phyloP scores from a whole-genome alignment of 2,888 invertebrate genomes.

The Drosophila paramelanica region DNA sequence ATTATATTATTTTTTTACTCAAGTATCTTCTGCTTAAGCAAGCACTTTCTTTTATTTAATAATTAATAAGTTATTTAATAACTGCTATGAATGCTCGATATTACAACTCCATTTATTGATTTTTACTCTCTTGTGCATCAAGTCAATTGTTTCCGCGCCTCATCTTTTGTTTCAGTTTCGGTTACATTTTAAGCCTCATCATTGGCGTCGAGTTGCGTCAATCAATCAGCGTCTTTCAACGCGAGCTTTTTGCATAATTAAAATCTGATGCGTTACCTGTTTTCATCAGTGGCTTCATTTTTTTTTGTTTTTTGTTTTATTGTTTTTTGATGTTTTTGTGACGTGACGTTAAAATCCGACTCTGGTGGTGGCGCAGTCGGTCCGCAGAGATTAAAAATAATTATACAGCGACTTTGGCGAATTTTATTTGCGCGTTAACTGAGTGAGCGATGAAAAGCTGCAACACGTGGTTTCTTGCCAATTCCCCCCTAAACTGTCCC shows the following conservation, averaged over 20 bases:
- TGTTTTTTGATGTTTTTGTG: conserved; percentile 13
- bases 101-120: conserved; percentile 12
- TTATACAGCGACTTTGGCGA: conserved; percentile 9
- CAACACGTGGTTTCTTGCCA: conserved; percentile 32
- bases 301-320: conserved; percentile 22
- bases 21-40: too few relatives aligned
- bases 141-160: conserved; percentile 29
- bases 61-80: too few relatives aligned
- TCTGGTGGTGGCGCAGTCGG: conserved; percentile 3
- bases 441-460: conserved; percentile 34
- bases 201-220: conserved; percentile 55
- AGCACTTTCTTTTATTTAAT: too few relatives aligned
- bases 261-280: conserved; percentile 72
- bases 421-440: conserved; percentile 18
- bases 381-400: neutral
- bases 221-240: conserved; percentile 67
- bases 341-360: conserved; percentile 24
- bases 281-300: conserved; percentile 29
- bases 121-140: conserved; percentile 3
- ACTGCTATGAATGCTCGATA: neutral
- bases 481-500: neutral
- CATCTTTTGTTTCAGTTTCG: conserved; percentile 15
- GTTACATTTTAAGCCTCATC: conserved; percentile 27
- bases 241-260: conserved; percentile 71
- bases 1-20: neutral